Base-by-base conservation (phyloP, 1,140 invertebrate genomes). In the Euwallacea similis region DNA sequence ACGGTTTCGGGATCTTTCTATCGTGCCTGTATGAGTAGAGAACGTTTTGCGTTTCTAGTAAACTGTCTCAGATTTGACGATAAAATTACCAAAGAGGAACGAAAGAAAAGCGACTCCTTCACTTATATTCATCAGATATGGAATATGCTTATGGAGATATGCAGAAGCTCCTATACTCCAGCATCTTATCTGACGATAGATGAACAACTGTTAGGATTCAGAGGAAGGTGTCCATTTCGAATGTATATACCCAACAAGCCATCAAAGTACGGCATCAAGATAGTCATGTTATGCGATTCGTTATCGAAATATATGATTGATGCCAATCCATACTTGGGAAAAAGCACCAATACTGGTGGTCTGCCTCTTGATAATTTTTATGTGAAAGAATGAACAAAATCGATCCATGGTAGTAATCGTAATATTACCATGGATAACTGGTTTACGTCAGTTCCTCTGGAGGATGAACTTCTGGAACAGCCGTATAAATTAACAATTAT, bases 201-300 rank as follows among this genome's bases (percentile, higher is more conserved):
- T 71, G 79, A 83, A 73, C 79, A 78, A 71, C 67, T 83, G 7
- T 59, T 78, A 15, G 63, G 63, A 41, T 83, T 81, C 73, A 54
- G 75, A 42, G 81, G 80, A 44, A 62, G 75, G 60, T 82, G 78
- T 62, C 10, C 11, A 44, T 83, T 82, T 66, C 71, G 76, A 53
- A 76, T 80, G 56, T 82, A 81, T 71, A 82, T 85, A 42, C 80
- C 80, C 6, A 78, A 76, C 54, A 85, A 85, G 78, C 83, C 83
- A 1, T 75, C 74, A 50, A 84, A 82, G 68, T 85, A 83, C 74
- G 83, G 81, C 0, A 77, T 85, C 41, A 84, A 83, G 75, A 75
- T 79, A 58, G 76, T 75, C 43, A 16, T 76, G 42, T 63, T 79
- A 33, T 74, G 75, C 10, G 77, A 81, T 74, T 59, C 42, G 21